Evolutionary conservation across 2,797 vertebrate species (phyloP), one percentile per base, ranked within the genome.

Genomic region (Oreonectes daqikongensis): DNA sequence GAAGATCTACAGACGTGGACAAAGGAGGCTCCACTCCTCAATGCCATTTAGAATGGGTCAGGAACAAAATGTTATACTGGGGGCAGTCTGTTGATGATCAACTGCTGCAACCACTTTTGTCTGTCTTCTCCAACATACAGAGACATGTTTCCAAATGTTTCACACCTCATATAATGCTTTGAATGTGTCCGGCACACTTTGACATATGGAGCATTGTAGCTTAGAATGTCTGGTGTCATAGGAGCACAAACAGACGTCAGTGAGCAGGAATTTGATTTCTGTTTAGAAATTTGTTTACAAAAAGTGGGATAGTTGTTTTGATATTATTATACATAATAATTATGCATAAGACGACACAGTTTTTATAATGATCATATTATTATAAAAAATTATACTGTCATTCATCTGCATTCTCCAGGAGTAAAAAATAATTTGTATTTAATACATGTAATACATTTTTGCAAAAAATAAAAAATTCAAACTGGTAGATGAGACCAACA

Each of bases 111-210:
- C 48, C 87, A 91, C 93, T 93, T 90, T 91, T 92, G 92, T 85
- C 70, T 77, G 89, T 71, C 71, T 80, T 75, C 72, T 80, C 52
- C 69, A 82, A 72, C 78, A 78, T 83, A 83, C 80, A 81, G 78
- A 80, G 72, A 73, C 81, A 84, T 85, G 87, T 90, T 87, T 79
- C 86, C 77, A 84, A 88, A 87, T 92, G 90, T 92, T 92, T 93
- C 90, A 93, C 92, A 94, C 91, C 92, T 94, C 91, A 92, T 94
- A 90, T 93, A 94, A 91, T 91, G 89, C 90, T 91, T 26, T 91
- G 89, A 87, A 57, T 82, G 83, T 86, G 57, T 83, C 90, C 89
- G 79, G 88, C 86, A 90, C 88, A 88, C 88, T 90, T 87, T 69
- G 72, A 86, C 82, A 84, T 71, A 91, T 90, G 86, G 89, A 78